phyloP scores from a whole-genome alignment of 1,140 invertebrate species.

The Trissolcus basalis region DNA sequence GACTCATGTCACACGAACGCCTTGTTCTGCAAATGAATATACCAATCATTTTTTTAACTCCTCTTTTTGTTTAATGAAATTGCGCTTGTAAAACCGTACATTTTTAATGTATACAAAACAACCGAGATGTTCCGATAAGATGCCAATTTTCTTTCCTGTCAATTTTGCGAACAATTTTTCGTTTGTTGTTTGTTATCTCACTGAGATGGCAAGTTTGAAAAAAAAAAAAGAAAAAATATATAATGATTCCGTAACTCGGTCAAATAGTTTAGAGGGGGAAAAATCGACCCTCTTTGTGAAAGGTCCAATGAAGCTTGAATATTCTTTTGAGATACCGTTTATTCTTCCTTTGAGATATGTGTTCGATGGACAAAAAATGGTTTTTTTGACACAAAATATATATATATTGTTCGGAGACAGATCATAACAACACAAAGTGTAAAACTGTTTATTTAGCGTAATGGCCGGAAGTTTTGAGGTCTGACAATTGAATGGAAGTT shows the following conservation, averaged over 20 bases:
- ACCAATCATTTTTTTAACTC: constrained; percentile 17
- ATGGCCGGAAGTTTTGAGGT: constrained; percentile 45
- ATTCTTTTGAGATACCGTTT: too few relatives aligned
- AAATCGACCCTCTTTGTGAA: too few relatives aligned
- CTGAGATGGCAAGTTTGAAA: too few relatives aligned
- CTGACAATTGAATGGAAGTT: constrained; percentile 30
- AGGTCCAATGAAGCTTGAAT: too few relatives aligned
- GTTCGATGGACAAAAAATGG: neutral
- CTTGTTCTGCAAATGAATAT: constrained; percentile 35
- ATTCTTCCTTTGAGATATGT: neutral
- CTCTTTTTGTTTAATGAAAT: constrained; percentile 6
- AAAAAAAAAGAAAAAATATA: too few relatives aligned
- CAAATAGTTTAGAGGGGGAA: too few relatives aligned
- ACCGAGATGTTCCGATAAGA: too few relatives aligned
- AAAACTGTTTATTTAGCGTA: constrained; percentile 25
- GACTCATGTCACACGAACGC: constrained; percentile 39
- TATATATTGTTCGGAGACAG: constrained; percentile 9
- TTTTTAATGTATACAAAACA: too few relatives aligned
- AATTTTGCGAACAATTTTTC: too few relatives aligned
- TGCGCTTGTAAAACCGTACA: too few relatives aligned
- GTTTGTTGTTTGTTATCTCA: too few relatives aligned
- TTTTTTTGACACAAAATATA: neutral
- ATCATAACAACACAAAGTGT: constrained; percentile 17
- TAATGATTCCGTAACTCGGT: neutral
- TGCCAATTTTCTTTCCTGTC: too few relatives aligned